Evolutionary conservation across 2,113 vertebrate genomes (phyloP).

Genomic region (Phyllostomus hastatus): DNA sequence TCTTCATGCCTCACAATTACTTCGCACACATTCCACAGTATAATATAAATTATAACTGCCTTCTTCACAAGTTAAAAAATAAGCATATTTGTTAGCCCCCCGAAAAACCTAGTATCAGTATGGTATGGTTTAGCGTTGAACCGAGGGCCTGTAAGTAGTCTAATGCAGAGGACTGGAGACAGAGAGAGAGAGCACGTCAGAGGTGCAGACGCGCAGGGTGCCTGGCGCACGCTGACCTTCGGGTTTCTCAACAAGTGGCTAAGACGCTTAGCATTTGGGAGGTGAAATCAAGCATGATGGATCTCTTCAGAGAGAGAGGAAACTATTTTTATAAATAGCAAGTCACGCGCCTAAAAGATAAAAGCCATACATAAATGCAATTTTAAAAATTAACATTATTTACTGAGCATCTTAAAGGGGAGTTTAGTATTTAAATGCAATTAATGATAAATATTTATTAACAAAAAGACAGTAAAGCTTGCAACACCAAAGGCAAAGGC

Average conservation of each 20-base stretch:
- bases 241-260: background rate
- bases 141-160: background rate
- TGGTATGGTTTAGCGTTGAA: background rate
- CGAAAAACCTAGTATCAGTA: background rate
- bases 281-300: background rate
- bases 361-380: background rate
- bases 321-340: background rate
- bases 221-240: background rate
- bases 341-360: background rate
- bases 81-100: background rate
- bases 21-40: background rate
- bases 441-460: background rate
- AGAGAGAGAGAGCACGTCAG: background rate
- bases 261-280: background rate
- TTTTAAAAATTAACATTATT: background rate
- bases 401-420: background rate
- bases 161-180: background rate
- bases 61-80: background rate
- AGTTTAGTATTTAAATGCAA: background rate
- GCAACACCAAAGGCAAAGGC: background rate
- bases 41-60: conserved; percentile 28
- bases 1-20: background rate
- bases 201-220: background rate
- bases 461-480: background rate
- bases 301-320: background rate